Base-by-base conservation (phyloP, 1,140 invertebrate genomes). In the Aphidius ervi region DNA sequence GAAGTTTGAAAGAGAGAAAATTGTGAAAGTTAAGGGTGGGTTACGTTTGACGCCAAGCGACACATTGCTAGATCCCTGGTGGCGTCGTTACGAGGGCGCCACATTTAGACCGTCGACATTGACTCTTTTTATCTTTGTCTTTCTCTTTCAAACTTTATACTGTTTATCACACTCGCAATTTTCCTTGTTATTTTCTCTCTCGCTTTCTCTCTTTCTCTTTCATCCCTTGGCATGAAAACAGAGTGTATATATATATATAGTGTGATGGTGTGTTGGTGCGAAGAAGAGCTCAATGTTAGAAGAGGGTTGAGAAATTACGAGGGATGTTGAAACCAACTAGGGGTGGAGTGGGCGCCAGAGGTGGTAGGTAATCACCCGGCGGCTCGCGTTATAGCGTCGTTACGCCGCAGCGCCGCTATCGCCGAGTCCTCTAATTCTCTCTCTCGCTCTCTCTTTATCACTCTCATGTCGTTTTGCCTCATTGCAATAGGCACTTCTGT, bases 331-430 rank as follows among this genome's bases (percentile, higher is more conserved):
- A 31, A 31, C 37, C 48, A 45, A 48, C 40, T 50, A 48, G 47
- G 46, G 8, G 23, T 8, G 37, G 23, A 20, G n/a, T 31, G 20
- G 42, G 58, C 62, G 65, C 60, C 64, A 63, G 58, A 64, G 65
- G 65, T 67, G 65, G 65, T 67, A 67, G 65, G 65, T 67, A 67
- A 67, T 67, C 65, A 67, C 65, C 65, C 65, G 63, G 65, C 63
- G 65, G 65, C 63, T 62, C 62, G 63, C 65, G 65, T 67, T 67
- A 67, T 67, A 67, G 65, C 63, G 65, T 67, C 65, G 65, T 67
- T 67, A 67, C 63, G 63, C 60, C 65, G 63, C 65, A 67, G 59
- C 65, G 59, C 54, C 58, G 63, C 63, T 67, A 67, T 67, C 65
- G 60, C 56, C 56, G 41, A 37, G 59, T 56, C 39, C 52, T 45